Evolutionary conservation across 2,888 invertebrate genomes (phyloP).

Genomic region (Acanthosepion lycidas): DNA sequence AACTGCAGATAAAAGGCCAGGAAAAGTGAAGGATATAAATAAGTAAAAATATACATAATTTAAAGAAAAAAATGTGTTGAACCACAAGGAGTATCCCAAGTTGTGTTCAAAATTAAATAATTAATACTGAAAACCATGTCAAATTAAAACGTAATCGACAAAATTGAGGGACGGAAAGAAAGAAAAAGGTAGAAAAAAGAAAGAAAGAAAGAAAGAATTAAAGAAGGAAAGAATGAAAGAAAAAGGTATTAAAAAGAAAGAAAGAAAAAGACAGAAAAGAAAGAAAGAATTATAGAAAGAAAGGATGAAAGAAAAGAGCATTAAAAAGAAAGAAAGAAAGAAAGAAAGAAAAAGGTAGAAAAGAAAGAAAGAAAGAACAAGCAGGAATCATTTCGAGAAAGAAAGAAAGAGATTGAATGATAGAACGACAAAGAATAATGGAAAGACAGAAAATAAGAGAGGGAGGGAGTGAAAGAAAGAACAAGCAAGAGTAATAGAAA

Average conservation of each 20-base stretch:
- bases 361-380: neutral
- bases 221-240: neutral
- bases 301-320: too few relatives aligned
- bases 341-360: too few relatives aligned
- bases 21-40: neutral
- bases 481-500: neutral
- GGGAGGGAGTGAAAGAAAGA: neutral
- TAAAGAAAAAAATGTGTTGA: too few relatives aligned
- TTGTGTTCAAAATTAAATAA: too few relatives aligned
- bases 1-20: too few relatives aligned
- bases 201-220: neutral
- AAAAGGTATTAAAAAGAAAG: too few relatives aligned
- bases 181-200: too few relatives aligned
- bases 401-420: neutral
- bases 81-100: too few relatives aligned
- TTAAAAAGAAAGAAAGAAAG: neutral
- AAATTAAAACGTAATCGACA: too few relatives aligned
- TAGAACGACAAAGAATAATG: neutral
- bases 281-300: neutral
- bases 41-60: neutral
- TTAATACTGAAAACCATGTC: too few relatives aligned
- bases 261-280: too few relatives aligned
- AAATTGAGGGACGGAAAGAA: too few relatives aligned
- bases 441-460: neutral
- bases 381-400: neutral